Percentiles rank a stretch among this genome's conserved stretches.
Evolutionary conservation across 1,140 invertebrate genomes (phyloP).

Genomic region (Lerema accius): DNA sequence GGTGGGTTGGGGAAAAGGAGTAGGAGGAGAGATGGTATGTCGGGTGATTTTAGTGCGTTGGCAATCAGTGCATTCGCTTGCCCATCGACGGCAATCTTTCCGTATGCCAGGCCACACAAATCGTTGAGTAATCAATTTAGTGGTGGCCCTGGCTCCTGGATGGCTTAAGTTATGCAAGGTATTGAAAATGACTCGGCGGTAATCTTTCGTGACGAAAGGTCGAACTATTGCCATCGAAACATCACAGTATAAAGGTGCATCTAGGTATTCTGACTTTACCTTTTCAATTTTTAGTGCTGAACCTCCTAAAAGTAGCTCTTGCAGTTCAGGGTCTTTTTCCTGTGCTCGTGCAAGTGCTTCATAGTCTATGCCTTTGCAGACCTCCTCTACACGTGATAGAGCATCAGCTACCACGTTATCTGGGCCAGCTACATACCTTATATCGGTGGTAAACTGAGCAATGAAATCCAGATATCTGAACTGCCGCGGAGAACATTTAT

Average conservation of each 20-base stretch:
- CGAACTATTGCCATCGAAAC: neutral
- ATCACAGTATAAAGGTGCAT: neutral
- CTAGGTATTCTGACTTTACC: neutral
- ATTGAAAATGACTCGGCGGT: neutral
- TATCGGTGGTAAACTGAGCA: conserved; percentile 6
- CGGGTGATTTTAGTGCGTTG: conserved; percentile 17
- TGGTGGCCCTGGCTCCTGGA: neutral
- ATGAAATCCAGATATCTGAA: conserved; percentile 11
- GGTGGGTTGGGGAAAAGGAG: conserved; percentile 12
- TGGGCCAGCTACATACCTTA: conserved; percentile 6
- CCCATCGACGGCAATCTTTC: conserved; percentile 5
- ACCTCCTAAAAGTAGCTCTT: neutral
- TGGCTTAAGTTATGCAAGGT: neutral
- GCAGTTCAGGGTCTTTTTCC: neutral
- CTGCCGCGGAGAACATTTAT: conserved; percentile 10
- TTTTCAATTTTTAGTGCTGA: neutral
- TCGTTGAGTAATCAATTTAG: neutral
- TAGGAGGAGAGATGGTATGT: conserved; percentile 22
- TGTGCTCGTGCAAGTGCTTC: neutral
- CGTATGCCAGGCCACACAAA: conserved; percentile 7
- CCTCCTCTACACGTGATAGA: neutral
- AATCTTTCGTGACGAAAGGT: neutral
- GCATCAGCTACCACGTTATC: conserved; percentile 9
- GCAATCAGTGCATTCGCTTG: conserved; percentile 3
- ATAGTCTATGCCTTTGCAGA: neutral